phyloP scores from a whole-genome alignment of 1,140 invertebrate species.

The Eulimnadia texana region DNA sequence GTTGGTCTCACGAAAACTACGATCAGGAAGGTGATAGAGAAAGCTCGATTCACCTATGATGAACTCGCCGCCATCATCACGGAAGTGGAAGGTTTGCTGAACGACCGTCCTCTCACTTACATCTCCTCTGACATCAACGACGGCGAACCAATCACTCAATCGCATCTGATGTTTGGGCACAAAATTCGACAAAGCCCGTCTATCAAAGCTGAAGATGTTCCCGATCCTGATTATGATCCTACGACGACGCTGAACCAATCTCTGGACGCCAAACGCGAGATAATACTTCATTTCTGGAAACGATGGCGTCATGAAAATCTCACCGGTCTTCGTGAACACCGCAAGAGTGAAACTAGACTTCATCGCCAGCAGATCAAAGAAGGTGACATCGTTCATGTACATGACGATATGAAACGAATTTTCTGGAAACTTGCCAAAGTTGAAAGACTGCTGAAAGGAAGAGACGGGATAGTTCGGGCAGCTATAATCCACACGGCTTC shows the following conservation, averaged over 20 bases:
- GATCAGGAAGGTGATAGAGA: slow-evolving; percentile 12
- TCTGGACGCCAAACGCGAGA: slow-evolving; percentile 1
- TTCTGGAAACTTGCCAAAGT: slow-evolving; percentile 9
- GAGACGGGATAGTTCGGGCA: neutral
- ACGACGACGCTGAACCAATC: neutral
- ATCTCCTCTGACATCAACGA: neutral
- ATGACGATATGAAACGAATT: slow-evolving; percentile 3
- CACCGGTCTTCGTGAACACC: neutral
- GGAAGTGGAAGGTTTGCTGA: slow-evolving; percentile 1
- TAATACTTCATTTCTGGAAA: slow-evolving; percentile 14
- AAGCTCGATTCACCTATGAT: neutral
- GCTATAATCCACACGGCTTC: neutral
- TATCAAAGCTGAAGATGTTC: neutral
- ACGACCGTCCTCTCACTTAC: slow-evolving; percentile 6
- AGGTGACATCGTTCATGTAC: slow-evolving; percentile 10
- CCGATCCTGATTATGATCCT: slow-evolving; percentile 1
- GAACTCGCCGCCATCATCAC: slow-evolving; percentile 1
- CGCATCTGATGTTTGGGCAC: neutral
- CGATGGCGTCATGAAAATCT: slow-evolving; percentile 17
- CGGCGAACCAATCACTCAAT: neutral
- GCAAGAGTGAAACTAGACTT: neutral
- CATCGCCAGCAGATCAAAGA: neutral
- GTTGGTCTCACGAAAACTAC: slow-evolving; percentile 20
- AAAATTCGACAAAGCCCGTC: slow-evolving; percentile 4
- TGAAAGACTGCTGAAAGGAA: neutral